These are phyloP conservation scores for Perithous albicinctus DNA, from an alignment of 2,888 invertebrate genomes.

Conservation along the genomic window DNA sequence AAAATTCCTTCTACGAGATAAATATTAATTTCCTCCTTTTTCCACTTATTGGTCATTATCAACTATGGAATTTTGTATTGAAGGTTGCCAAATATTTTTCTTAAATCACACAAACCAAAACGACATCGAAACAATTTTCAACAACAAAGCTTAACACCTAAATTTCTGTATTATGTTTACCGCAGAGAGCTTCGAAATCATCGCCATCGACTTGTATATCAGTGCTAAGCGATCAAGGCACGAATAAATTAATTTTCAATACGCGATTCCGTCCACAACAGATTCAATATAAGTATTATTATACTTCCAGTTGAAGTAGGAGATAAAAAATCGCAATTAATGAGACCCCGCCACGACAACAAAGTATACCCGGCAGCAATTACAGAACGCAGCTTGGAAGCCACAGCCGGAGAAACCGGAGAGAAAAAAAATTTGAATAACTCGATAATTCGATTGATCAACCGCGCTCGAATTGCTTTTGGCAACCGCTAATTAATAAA, in stretches of 20 bases:
- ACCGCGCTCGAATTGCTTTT: slow-evolving; percentile 45
- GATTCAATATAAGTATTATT: slow-evolving; percentile 16
- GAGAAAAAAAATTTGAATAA: slow-evolving; percentile 63
- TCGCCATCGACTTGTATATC: not conserved
- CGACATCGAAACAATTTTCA: not conserved
- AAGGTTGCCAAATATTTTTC: not conserved
- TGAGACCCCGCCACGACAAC: slow-evolving; percentile 39
- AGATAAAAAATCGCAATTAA: slow-evolving; percentile 41
- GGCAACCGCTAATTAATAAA: slow-evolving; percentile 64
- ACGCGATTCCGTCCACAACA: not conserved
- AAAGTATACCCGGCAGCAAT: slow-evolving; percentile 48
- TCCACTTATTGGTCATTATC: not conserved
- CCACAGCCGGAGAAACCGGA: not conserved
- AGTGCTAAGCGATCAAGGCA: not conserved
- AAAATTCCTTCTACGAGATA: not conserved
- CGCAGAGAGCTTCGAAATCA: not conserved
- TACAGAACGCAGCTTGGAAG: slow-evolving; percentile 20
- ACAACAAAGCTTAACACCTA: not conserved
- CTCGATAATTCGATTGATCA: slow-evolving; percentile 70
- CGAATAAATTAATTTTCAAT: slow-evolving; percentile 31
- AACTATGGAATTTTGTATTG: not conserved
- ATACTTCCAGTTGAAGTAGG: not conserved
- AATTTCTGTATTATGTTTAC: not conserved
- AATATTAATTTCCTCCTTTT: not conserved
- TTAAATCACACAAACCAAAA: not conserved